Evolutionary conservation across 1,140 invertebrate genomes (phyloP), one percentile per base, ranked within the genome.

Genomic region (Bombus ignitus): DNA sequence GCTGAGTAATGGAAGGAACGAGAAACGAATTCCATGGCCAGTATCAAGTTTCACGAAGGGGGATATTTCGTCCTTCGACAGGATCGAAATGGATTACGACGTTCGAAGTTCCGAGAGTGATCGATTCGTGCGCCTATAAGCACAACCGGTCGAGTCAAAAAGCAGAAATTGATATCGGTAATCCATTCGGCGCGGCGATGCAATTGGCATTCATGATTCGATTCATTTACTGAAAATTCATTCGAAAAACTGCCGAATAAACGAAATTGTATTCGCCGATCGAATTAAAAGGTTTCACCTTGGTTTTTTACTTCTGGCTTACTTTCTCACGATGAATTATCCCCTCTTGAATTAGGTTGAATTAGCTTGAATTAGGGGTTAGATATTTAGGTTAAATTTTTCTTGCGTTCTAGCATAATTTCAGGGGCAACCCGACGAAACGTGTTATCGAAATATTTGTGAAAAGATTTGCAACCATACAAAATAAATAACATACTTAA

Each of bases 1-100:
- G 88, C 89, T 89, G 88, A 87, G 80, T 90, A 90, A 90, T 90
- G 82, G 89, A 90, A 85, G 82, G 53, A 75, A 85, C 88, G 89
- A 83, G 73, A 80, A 90, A 87, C 86, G 89, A 87, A 90, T 90
- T 85, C 86, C 89, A 87, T 71, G 82, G 66, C 66, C 59, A 75
- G 78, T 90, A 90, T 90, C 89, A 87, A 90, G 71, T 87, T 90
- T 57, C 86, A 80, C 71, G 86, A 75, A 57, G 47, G 47, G 75
- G 87, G 81, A 84, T 90, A 90, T 75, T 89, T 77, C 75, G 85
- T 77, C 87, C 88, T 90, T 90, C 88, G 86, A 88, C 89, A 88
- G 83, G 70, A 85, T 90, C 88, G 73, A 90, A 88, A 90, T 87
- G 87, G 88, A 87, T 83, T 83, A 83, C 85, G 85, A 84, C 87